These are phyloP conservation scores for Gasteruption jaculator DNA, from an alignment of 2,888 invertebrate genomes.

Conservation along the genomic window DNA sequence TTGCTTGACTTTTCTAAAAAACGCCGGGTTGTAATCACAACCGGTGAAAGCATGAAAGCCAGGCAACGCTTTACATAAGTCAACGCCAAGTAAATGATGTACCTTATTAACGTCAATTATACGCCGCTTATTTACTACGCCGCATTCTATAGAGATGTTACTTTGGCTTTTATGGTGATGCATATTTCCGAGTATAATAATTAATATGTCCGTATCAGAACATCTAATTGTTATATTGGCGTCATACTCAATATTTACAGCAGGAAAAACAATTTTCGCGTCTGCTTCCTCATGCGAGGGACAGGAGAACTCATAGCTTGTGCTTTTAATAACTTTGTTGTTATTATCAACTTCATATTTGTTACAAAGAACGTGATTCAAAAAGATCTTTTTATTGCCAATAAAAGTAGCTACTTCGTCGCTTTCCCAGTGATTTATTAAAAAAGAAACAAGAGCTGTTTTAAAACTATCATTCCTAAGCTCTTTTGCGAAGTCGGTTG, in stretches of 20 bases:
- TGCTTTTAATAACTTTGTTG: conserved; percentile 12
- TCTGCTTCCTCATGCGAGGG: conserved; percentile 23
- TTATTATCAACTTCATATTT: conserved; percentile 17
- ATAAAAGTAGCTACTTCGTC: conserved; percentile 23
- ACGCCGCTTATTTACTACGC: conserved; percentile 7
- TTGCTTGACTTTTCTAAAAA: conserved; percentile 24
- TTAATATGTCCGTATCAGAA: conserved; percentile 14
- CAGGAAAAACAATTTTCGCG: conserved; percentile 23
- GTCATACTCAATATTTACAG: conserved; percentile 9
- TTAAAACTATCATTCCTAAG: conserved; percentile 20
- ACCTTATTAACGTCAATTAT: conserved; percentile 17
- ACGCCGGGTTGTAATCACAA: conserved; percentile 26
- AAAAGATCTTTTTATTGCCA: conserved; percentile 11
- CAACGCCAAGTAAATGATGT: conserved; percentile 12
- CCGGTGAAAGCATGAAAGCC: conserved; percentile 27
- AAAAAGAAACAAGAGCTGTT: conserved; percentile 20
- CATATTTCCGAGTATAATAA: conserved; percentile 19
- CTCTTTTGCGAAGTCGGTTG: conserved; percentile 17
- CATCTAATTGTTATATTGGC: conserved; percentile 9
- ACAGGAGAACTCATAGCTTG: conserved; percentile 18
- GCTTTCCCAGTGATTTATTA: conserved; percentile 17
- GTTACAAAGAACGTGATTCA: conserved; percentile 23
- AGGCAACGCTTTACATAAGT: conserved; percentile 16
- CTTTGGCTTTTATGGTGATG: conserved; percentile 3
- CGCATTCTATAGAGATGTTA: conserved; percentile 13